These are phyloP conservation scores for Brachyrhaphis roseni DNA, from an alignment of 2,797 vertebrate species.

Conservation along the genomic window DNA sequence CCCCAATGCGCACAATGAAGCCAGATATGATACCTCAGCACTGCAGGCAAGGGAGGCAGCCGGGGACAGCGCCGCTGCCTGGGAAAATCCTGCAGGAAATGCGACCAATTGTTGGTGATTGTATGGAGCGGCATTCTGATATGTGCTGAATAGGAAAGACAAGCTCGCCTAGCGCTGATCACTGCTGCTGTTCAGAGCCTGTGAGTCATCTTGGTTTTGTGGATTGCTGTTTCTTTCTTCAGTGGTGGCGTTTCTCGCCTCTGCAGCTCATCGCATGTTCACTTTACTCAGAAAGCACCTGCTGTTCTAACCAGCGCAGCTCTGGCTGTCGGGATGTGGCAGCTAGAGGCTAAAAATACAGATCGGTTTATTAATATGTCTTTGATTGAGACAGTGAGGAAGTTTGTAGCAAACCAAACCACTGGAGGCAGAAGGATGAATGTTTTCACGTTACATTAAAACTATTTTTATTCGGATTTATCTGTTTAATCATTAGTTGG, in stretches of 20 bases:
- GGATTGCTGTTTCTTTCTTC: constrained; percentile 25
- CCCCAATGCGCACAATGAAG: constrained; percentile 80
- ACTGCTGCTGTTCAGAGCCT: constrained; percentile 42
- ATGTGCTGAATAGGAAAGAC: constrained; percentile 70
- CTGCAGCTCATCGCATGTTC: constrained; percentile 30
- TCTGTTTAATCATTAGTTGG: not conserved
- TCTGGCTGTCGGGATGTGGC: constrained; percentile 30
- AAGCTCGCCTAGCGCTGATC: constrained; percentile 57
- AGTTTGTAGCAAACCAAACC: constrained; percentile 16
- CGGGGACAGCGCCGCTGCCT: constrained; percentile 75
- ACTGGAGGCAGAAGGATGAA: not conserved
- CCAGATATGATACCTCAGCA: constrained; percentile 83
- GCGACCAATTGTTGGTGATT: constrained; percentile 80
- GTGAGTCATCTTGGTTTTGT: constrained; percentile 39
- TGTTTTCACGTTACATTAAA: not conserved
- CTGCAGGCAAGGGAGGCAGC: constrained; percentile 84
- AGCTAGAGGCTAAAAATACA: constrained; percentile 18
- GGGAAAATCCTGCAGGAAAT: constrained; percentile 81
- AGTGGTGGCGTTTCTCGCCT: constrained; percentile 24
- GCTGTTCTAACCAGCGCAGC: constrained; percentile 16
- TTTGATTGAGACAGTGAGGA: constrained; percentile 1
- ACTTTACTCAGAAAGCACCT: constrained; percentile 8
- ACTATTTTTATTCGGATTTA: not conserved
- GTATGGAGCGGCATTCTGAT: constrained; percentile 71
- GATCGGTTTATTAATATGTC: constrained; percentile 29